phyloP scores from a whole-genome alignment of 2,797 vertebrate genomes.

The Takifugu ocellatus region DNA sequence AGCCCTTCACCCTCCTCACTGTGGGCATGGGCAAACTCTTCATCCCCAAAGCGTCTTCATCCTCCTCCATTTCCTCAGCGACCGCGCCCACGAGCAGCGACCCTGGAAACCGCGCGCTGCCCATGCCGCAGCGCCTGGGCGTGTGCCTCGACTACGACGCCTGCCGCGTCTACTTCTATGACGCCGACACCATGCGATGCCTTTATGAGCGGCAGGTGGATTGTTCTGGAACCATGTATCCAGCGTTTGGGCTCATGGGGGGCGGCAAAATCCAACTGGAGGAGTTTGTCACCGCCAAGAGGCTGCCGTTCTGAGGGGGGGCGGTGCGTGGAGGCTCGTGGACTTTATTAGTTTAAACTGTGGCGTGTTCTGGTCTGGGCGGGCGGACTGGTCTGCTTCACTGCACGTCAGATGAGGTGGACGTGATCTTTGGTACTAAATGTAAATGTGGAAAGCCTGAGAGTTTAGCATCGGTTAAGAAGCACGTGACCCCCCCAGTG shows the following conservation, averaged over 20 bases:
- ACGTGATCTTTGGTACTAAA: constrained; percentile 15
- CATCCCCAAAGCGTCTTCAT: constrained; percentile 83
- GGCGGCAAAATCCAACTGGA: constrained; percentile 86
- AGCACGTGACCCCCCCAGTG: constrained; percentile 3
- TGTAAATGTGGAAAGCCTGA: constrained; percentile 19
- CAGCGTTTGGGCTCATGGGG: constrained; percentile 93
- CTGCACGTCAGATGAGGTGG: constrained; percentile 17
- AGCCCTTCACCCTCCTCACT: constrained; percentile 90
- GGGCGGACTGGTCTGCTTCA: constrained; percentile 19
- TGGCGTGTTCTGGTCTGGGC: constrained; percentile 25
- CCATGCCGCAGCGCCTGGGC: constrained; percentile 85
- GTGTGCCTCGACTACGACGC: constrained; percentile 90
- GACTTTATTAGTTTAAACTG: constrained; percentile 18
- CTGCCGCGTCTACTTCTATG: constrained; percentile 87
- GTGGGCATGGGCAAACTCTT: constrained; percentile 94
- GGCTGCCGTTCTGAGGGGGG: constrained; percentile 73
- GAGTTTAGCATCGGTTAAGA: constrained; percentile 22
- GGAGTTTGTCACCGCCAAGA: constrained; percentile 79
- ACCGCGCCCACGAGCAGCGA: constrained; percentile 54
- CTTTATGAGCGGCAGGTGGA: constrained; percentile 94
- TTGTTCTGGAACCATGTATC: constrained; percentile 92
- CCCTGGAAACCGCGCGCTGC: constrained; percentile 80
- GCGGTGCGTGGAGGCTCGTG: not conserved
- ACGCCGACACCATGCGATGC: constrained; percentile 88
- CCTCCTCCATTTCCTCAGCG: constrained; percentile 57